Conservation (phyloP, 2,888 invertebrate species). For the Pollenia amentaria region DNA sequence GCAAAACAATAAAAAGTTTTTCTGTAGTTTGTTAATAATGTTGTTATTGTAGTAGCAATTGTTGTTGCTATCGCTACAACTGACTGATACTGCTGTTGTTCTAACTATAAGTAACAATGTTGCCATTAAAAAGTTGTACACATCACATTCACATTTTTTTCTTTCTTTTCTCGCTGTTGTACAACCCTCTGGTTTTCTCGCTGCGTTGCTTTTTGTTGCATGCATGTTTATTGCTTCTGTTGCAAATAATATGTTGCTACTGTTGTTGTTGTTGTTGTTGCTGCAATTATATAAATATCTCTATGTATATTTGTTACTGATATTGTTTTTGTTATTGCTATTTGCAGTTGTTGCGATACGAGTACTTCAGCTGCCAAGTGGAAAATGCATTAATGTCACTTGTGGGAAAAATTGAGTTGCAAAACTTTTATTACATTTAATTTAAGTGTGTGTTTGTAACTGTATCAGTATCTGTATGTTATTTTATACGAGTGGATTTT, state of each 20-base stretch:
- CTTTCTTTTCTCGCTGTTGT: background rate
- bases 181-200: slow-evolving; percentile 6
- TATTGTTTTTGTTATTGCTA: slow-evolving; percentile 22
- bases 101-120: slow-evolving; percentile 56
- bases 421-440: slow-evolving; percentile 68
- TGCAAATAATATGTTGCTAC: slow-evolving; percentile 49
- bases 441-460: background rate
- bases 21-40: slow-evolving; percentile 58
- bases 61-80: slow-evolving; percentile 22
- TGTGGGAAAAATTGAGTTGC: slow-evolving; percentile 73
- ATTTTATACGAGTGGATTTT: background rate
- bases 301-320: background rate
- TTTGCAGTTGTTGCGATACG: slow-evolving; percentile 55
- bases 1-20: slow-evolving; percentile 18
- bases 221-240: slow-evolving; percentile 49
- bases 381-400: slow-evolving; percentile 73
- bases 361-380: slow-evolving; percentile 68
- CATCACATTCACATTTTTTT: background rate
- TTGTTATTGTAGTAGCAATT: slow-evolving; percentile 42
- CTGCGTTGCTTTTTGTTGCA: slow-evolving; percentile 34
- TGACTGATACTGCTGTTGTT: slow-evolving; percentile 30
- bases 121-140: slow-evolving; percentile 58
- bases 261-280: slow-evolving; percentile 13
- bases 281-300: slow-evolving; percentile 31
- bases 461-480: too few relatives aligned